Conservation (phyloP, 2,113 vertebrate species). For the Petrocephalus microphthalmus region DNA sequence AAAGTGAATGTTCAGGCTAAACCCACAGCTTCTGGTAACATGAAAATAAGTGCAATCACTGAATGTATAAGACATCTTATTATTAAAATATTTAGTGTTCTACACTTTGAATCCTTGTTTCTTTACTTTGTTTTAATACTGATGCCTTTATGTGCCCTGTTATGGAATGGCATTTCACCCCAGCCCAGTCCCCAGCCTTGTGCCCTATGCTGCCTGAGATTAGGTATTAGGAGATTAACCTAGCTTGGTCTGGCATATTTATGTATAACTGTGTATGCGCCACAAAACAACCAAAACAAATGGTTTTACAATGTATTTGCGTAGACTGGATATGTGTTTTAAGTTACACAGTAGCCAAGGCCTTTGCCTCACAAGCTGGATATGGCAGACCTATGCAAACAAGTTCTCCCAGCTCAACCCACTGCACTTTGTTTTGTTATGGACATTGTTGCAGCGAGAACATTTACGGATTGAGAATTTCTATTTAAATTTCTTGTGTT, state of each 20-base stretch:
- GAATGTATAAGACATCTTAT: constrained; percentile 76
- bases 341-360: constrained; percentile 33
- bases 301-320: neutral
- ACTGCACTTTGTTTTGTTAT: neutral
- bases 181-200: neutral
- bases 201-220: neutral
- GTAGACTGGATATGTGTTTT: constrained; percentile 26
- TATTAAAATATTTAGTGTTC: constrained; percentile 78
- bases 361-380: constrained; percentile 25
- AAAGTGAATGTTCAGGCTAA: constrained; percentile 73
- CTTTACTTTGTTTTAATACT: constrained; percentile 28
- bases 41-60: constrained; percentile 71
- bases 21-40: constrained; percentile 71
- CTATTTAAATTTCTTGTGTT: neutral
- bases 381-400: constrained; percentile 24
- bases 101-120: constrained; percentile 53
- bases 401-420: neutral
- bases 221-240: neutral
- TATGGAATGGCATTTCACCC: constrained; percentile 28
- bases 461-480: neutral
- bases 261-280: neutral
- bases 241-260: neutral
- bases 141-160: neutral
- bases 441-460: neutral
- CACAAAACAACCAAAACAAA: constrained; percentile 20